A percentile compares a stretch with the other conserved stretches of the same genome.
These are phyloP conservation scores for Orbicella faveolata DNA, from an alignment of 64 coral and sea anemone species.

Conservation along the genomic window DNA sequence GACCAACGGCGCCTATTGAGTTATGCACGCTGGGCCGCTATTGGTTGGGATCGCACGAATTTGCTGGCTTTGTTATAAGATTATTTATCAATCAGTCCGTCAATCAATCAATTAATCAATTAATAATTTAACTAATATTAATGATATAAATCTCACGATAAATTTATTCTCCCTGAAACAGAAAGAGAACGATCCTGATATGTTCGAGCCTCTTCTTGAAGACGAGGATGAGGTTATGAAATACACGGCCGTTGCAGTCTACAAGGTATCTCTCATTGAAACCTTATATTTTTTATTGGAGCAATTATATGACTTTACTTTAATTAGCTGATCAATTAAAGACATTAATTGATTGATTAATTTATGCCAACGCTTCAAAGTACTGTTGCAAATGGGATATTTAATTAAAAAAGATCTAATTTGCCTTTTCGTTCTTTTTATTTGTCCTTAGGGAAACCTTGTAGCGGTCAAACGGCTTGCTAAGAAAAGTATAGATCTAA, in stretches of 20 bases:
- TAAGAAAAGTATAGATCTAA: constrained; percentile 85
- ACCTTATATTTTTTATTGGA: background rate
- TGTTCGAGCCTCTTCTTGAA: constrained; percentile 52
- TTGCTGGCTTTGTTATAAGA: too few species aligned
- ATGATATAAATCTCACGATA: background rate
- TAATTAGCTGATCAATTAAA: background rate
- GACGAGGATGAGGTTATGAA: constrained; percentile 62
- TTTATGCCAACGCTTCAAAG: too few species aligned
- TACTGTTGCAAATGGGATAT: too few species aligned
- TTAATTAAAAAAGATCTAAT: background rate
- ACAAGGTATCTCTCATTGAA: constrained; percentile 35
- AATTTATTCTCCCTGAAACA: background rate
- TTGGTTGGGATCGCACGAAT: too few species aligned
- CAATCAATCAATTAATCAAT: background rate
- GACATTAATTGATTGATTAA: too few species aligned
- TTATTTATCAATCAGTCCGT: background rate
- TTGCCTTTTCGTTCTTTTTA: background rate
- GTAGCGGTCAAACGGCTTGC: constrained; percentile 82
- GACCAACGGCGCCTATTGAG: too few species aligned
- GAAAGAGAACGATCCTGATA: constrained; percentile 49
- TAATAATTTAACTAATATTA: background rate
- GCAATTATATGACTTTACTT: too few species aligned
- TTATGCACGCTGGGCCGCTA: too few species aligned
- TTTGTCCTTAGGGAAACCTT: constrained; percentile 64
- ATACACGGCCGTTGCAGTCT: constrained; percentile 36